These are phyloP conservation scores for Argentina silus DNA, from an alignment of 2,797 vertebrate genomes.

Conservation along the genomic window DNA sequence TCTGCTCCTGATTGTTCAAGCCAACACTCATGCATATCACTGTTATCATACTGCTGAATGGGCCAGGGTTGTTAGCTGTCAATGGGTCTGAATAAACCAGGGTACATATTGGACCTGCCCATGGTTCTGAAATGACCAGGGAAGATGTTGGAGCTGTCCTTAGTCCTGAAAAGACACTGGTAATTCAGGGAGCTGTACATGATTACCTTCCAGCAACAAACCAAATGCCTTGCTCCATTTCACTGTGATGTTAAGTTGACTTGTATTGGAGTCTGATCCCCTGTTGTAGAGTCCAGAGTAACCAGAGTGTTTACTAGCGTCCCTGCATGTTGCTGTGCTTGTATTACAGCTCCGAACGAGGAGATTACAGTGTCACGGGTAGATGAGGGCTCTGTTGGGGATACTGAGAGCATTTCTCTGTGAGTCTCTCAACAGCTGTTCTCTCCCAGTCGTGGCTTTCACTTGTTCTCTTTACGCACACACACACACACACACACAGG, in stretches of 20 bases:
- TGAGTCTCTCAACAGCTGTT: neutral
- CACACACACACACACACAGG: neutral
- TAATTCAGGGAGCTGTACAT: neutral
- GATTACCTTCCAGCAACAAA: neutral
- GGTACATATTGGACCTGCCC: too few relatives aligned
- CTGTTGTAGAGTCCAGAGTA: too few relatives aligned
- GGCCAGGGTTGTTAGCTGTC: too few relatives aligned
- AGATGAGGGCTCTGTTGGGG: neutral
- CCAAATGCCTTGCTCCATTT: too few relatives aligned
- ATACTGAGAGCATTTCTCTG: neutral
- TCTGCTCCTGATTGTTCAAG: too few relatives aligned
- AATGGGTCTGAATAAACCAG: too few relatives aligned
- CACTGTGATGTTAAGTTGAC: too few relatives aligned
- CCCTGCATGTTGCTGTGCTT: neutral
- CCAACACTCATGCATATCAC: too few relatives aligned
- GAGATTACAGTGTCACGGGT: neutral
- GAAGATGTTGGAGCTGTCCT: neutral
- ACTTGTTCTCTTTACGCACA: neutral
- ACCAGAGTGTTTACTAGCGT: neutral
- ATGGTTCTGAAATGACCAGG: neutral
- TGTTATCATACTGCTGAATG: too few relatives aligned
- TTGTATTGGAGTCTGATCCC: too few relatives aligned
- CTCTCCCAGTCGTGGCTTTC: neutral
- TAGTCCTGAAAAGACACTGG: neutral
- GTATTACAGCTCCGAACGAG: too few relatives aligned